Evolutionary conservation across 2,888 invertebrate species (phyloP).

Genomic region (Zootermopsis nevadensis): DNA sequence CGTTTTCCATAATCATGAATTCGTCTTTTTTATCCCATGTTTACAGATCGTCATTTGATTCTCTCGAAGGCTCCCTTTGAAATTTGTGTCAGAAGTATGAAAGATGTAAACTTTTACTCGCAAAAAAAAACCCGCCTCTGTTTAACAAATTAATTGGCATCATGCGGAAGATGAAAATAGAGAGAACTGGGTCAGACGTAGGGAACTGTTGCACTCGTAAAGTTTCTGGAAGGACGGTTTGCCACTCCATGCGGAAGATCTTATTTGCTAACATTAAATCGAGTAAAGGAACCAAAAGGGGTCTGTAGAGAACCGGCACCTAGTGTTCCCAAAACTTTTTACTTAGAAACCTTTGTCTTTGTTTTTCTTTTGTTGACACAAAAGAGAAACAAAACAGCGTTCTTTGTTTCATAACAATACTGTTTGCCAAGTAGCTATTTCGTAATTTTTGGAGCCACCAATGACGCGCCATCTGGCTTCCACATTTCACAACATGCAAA

Average conservation of each 20-base stretch:
- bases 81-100: too few relatives aligned
- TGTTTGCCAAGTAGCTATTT: background rate
- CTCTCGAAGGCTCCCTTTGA: too few relatives aligned
- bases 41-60: too few relatives aligned
- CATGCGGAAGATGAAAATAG: background rate
- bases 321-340: background rate
- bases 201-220: background rate
- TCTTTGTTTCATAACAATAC: background rate
- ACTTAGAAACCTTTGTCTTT: background rate
- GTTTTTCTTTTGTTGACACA: background rate
- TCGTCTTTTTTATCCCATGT: too few relatives aligned
- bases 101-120: too few relatives aligned
- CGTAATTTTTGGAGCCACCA: background rate
- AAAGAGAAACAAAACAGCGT: background rate
- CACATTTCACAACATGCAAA: background rate
- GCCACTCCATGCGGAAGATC: background rate
- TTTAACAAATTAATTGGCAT: conserved; percentile 11
- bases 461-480: background rate
- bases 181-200: background rate
- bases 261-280: background rate
- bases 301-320: background rate
- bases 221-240: background rate
- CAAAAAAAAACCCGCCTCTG: background rate
- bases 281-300: background rate
- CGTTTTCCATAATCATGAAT: too few relatives aligned